These are phyloP conservation scores for Rhynchophorus ferrugineus DNA, from an alignment of 1,140 invertebrate genomes.

Conservation along the genomic window DNA sequence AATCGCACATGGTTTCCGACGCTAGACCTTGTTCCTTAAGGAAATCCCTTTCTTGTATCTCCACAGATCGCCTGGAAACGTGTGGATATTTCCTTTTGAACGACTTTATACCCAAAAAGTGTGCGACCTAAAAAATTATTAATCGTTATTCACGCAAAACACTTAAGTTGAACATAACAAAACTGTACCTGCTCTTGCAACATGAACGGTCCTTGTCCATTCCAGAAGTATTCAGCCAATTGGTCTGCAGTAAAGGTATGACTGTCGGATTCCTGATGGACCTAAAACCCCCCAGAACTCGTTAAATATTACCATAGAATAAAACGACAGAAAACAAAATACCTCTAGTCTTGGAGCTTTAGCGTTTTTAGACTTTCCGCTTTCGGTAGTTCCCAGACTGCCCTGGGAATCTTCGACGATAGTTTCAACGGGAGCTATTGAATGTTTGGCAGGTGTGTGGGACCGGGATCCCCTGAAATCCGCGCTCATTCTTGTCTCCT, in stretches of 20 bases:
- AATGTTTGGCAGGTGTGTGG: conserved; percentile 45
- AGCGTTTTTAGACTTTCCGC: conserved; percentile 42
- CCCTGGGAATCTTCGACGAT: conserved; percentile 69
- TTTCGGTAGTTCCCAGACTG: conserved; percentile 61
- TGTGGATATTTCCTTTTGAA: conserved; percentile 90
- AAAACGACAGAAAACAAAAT: conserved; percentile 8
- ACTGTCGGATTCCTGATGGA: conserved; percentile 47
- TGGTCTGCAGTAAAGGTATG: conserved; percentile 74
- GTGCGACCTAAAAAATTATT: conserved; percentile 59
- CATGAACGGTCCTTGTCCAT: conserved; percentile 68
- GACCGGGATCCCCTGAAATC: conserved; percentile 49
- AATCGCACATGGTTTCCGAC: conserved; percentile 85
- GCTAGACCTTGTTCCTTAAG: conserved; percentile 75
- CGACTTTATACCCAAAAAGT: conserved; percentile 87
- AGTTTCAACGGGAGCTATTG: conserved; percentile 45
- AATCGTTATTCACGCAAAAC: too few species aligned
- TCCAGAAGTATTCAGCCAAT: conserved; percentile 93
- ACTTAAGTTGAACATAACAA: too few species aligned
- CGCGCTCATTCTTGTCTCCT: conserved; percentile 83
- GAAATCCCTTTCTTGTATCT: conserved; percentile 85
- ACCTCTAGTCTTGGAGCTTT: conserved; percentile 25
- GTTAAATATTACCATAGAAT: not conserved
- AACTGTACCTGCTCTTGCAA: conserved; percentile 68
- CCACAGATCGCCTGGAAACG: conserved; percentile 70
- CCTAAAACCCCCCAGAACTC: conserved; percentile 20